Percentiles rank a stretch among this genome's conserved stretches.
Conservation (phyloP, 2,888 invertebrate genomes). For the Argyresthia albistria region DNA sequence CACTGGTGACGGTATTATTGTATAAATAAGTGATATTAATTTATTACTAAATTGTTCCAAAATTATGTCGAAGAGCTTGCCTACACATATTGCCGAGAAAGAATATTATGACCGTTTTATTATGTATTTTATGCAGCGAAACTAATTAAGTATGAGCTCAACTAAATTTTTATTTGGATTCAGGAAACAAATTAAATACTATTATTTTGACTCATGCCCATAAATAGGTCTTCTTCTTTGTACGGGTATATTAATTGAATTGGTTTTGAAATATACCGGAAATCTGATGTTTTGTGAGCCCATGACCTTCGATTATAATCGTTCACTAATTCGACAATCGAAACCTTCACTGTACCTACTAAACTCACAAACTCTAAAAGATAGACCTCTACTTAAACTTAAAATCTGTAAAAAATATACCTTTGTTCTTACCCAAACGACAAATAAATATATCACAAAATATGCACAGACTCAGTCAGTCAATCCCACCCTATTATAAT, state of each 20-base stretch:
- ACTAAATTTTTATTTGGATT: not conserved
- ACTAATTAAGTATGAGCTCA: no score
- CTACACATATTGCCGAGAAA: slow-evolving; percentile 11
- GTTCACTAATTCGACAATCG: slow-evolving; percentile 25
- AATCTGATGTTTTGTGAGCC: slow-evolving; percentile 34
- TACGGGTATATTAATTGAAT: slow-evolving; percentile 22
- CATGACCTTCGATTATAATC: slow-evolving; percentile 31
- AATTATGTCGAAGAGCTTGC: slow-evolving; percentile 5
- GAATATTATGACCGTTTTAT: not conserved
- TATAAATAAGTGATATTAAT: slow-evolving; percentile 20
- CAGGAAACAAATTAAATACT: not conserved
- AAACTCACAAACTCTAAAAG: no score
- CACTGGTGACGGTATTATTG: slow-evolving; percentile 45
- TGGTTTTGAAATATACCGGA: slow-evolving; percentile 36
- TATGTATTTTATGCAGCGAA: no score
- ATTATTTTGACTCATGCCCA: not conserved
- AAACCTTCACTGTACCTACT: not conserved
- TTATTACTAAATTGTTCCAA: not conserved
- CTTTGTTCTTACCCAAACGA: no score
- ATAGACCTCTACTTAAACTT: no score
- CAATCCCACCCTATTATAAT: no score
- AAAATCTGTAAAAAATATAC: no score
- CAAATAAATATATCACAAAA: no score
- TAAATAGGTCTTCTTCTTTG: not conserved
- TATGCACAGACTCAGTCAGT: no score